Evolutionary conservation across 2,888 invertebrate genomes (phyloP).

Genomic region (Nasonovia ribisnigri): DNA sequence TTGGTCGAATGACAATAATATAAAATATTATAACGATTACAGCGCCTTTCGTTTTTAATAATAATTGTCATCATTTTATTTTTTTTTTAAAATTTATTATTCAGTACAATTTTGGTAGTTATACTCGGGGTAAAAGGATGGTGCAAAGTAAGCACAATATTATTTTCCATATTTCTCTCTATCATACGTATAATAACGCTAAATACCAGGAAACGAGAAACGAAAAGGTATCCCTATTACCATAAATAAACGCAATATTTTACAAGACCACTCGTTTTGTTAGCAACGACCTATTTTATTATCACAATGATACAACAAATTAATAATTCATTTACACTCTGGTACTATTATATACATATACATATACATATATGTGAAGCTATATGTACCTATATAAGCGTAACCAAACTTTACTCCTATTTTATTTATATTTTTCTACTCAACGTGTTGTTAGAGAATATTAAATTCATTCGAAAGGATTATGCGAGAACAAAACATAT

Average conservation of each 20-base stretch:
- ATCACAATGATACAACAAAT: not conserved
- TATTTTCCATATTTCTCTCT: slow-evolving; percentile 17
- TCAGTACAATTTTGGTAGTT: not conserved
- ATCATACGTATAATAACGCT: slow-evolving; percentile 11
- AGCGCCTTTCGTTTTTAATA: not conserved
- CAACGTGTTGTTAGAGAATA: not conserved
- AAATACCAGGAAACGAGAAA: slow-evolving; percentile 1
- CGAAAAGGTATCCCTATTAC: not conserved
- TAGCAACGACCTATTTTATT: not conserved
- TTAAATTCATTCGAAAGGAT: not conserved
- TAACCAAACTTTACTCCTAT: not conserved
- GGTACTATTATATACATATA: not conserved
- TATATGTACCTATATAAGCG: not conserved
- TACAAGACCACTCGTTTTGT: not conserved
- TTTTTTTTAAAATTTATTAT: not conserved
- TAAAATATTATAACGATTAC: not conserved
- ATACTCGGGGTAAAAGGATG: not conserved
- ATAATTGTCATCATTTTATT: not conserved
- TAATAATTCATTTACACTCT: slow-evolving; percentile 3
- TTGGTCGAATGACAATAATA: not conserved
- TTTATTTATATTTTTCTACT: not conserved
- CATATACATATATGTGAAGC: not conserved
- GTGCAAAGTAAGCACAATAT: not conserved
- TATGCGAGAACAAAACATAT: not conserved
- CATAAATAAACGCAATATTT: slow-evolving; percentile 25